Percentiles rank a stretch among this genome's conserved stretches.
Evolutionary conservation across 2,113 vertebrate species (phyloP).

Genomic region (Marmota flaviventris): DNA sequence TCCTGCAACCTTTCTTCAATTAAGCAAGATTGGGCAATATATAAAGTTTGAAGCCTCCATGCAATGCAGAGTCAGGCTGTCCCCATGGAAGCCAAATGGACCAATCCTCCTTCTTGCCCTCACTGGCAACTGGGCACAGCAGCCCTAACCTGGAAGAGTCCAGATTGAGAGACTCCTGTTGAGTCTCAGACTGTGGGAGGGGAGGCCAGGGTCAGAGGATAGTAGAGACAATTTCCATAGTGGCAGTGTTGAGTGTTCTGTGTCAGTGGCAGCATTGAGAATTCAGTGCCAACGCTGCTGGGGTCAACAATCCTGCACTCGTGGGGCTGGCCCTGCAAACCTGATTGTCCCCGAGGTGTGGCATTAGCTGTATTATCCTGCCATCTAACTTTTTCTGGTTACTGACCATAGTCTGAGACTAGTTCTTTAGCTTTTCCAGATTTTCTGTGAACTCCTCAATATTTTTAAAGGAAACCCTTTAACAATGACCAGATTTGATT

Average conservation of each 20-base stretch:
- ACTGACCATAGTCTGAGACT: neutral
- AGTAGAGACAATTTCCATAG: neutral
- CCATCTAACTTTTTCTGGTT: neutral
- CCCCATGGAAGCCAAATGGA: neutral
- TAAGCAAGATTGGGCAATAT: neutral
- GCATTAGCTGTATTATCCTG: neutral
- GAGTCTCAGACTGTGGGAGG: neutral
- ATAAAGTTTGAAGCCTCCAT: neutral
- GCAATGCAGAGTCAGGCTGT: neutral
- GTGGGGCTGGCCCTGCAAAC: neutral
- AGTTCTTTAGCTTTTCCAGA: neutral
- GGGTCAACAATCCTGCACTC: fast-evolving
- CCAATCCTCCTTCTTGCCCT: neutral
- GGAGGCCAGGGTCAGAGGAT: neutral
- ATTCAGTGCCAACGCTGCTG: neutral
- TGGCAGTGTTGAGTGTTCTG: neutral
- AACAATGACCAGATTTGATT: neutral
- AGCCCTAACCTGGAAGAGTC: too few relatives aligned
- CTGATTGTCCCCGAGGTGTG: neutral
- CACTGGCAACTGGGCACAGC: neutral
- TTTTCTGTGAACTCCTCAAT: neutral
- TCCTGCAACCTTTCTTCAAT: neutral
- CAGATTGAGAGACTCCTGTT: neutral
- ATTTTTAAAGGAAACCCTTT: neutral
- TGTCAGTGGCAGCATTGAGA: neutral